phyloP scores from a whole-genome alignment of 2,113 vertebrate genomes.

The Oenanthe melanoleuca region DNA sequence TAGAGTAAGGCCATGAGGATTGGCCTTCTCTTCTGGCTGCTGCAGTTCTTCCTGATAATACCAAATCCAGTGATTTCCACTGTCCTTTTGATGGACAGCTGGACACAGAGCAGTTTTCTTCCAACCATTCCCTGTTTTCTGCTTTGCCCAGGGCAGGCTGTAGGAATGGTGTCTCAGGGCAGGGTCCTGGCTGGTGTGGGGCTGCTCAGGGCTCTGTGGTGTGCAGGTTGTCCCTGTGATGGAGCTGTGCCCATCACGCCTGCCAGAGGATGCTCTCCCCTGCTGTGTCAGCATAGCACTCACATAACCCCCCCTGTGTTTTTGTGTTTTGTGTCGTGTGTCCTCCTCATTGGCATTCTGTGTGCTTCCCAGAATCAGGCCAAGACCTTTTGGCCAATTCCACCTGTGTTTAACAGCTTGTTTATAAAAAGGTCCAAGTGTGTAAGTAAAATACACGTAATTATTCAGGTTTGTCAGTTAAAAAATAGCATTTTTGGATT shows the following conservation, averaged over 20 bases:
- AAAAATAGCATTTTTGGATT: neutral
- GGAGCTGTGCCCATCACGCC: neutral
- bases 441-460: neutral
- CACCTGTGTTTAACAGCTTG: neutral
- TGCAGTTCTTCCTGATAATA: neutral
- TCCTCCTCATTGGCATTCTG: neutral
- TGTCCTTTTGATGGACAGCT: neutral
- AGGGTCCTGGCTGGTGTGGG: neutral
- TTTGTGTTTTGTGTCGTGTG: neutral
- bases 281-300: neutral
- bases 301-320: fast-evolving
- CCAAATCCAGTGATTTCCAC: neutral
- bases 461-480: constrained; percentile 6
- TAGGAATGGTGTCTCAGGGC: neutral
- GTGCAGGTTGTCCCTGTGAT: too few species aligned
- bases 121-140: neutral
- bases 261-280: neutral
- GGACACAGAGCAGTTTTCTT: neutral
- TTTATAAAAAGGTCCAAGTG: neutral
- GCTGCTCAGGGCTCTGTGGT: fast-evolving
- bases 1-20: neutral
- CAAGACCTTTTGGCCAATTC: neutral
- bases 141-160: fast-evolving
- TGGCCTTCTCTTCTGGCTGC: neutral
- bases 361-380: neutral